phyloP scores from a whole-genome alignment of 2,797 vertebrate species.

The Chiloscyllium punctatum region DNA sequence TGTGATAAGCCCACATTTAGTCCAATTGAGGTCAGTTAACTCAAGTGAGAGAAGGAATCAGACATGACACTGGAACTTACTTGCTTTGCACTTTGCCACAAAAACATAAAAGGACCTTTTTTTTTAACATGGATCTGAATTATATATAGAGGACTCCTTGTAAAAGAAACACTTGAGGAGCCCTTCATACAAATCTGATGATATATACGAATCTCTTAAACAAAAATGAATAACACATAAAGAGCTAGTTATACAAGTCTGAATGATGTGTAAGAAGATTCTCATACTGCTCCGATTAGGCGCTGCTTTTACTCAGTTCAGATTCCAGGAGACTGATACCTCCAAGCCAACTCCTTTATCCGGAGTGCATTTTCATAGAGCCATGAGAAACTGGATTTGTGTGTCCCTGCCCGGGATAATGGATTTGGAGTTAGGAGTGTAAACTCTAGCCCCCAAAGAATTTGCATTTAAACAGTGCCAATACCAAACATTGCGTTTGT shows the following conservation, averaged over 20 bases:
- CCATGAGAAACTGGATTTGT: not conserved
- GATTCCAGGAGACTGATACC: not conserved
- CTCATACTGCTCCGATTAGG: not conserved
- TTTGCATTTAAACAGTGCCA: not conserved
- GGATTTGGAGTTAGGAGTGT: not conserved
- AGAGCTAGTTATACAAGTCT: not conserved
- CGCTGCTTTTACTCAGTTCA: not conserved
- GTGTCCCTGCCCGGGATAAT: not conserved
- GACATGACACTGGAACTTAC: no score
- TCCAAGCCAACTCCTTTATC: not conserved
- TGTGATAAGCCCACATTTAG: not conserved
- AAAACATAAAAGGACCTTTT: not conserved
- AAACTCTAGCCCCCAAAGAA: not conserved
- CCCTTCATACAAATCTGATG: not conserved
- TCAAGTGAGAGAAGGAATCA: not conserved
- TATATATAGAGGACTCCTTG: not conserved
- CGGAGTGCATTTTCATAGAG: not conserved
- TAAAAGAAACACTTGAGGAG: not conserved
- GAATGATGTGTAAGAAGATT: conserved; percentile 8
- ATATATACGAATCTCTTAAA: not conserved
- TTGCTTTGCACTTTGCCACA: not conserved
- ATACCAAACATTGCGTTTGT: not conserved
- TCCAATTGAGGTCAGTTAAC: not conserved
- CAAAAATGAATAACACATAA: conserved; percentile 1
- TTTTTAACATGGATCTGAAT: not conserved